Base-by-base conservation (phyloP, 2,113 vertebrate species). In the Entelurus aequoreus region DNA sequence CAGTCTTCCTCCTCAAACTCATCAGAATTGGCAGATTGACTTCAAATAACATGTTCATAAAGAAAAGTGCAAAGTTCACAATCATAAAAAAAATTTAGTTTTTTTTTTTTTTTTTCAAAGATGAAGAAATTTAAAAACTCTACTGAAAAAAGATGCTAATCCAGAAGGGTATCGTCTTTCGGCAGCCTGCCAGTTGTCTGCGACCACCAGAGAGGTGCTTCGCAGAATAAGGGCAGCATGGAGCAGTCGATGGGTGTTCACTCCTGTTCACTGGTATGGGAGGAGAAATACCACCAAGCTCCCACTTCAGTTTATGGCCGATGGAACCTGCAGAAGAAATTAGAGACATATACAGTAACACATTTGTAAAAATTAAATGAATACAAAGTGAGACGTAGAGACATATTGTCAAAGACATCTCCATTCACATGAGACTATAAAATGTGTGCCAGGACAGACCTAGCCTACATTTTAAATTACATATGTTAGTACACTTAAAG, bases 301-400 rank as follows among this genome's bases (percentile, higher is more conserved):
- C 86, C 70, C 56, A 82, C 77, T 71, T 62, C 77, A 66, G 70
- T 82, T 91, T 92, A 99, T 21, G 97, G 96, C 82, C 97, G 91
- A 68, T 99, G 97, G 89, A 99, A 99, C 92, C 97, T 98, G 78
- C 67, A 82, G n/a, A 11, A 69, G 48, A 81, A 54, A 53, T 46
- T 48, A n/a, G 1, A 51, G 16, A 4, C 5, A 19, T 57, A 15
- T 3, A 28, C 28, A 28, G 28, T 28, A 28, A 28, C 28, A 28
- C 28, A 28, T 1, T 28, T 28, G 28, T 28, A 28, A 28, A 28
- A 28, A 28, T 28, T 28, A 28, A 28, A 40, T 40, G 38, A 40
- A 40, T 40, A 40, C 5, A 40, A 40, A 40, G 2, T 40, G 38
- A 4, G 2, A 40, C 38, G 5, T 40, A 40, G 6, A 40, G 38